Evolutionary conservation across 1,140 invertebrate species (phyloP), one percentile per base, ranked within the genome.

Genomic region (Holotrichia oblita): DNA sequence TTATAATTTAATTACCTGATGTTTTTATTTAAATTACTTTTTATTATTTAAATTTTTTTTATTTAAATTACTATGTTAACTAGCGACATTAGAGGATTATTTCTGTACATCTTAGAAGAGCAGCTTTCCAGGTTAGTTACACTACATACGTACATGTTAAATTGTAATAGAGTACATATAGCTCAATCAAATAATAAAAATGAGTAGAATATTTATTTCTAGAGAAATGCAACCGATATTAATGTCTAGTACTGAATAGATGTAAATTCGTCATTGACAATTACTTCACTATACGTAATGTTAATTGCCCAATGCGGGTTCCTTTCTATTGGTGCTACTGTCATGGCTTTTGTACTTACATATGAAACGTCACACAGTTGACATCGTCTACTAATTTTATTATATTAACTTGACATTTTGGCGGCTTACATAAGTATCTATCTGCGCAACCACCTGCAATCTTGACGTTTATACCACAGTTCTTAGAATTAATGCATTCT

Each of bases 231-330:
- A 40, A 40, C n/a, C 24, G 22, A 40, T 10, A 6, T 40, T 27
- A 40, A 14, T 72, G 22, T 22, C 34, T 72, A 72, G 34, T 27
- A 72, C 8, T 72, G 64, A 22, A 22, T 27, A 22, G 12, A 72
- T 72, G 2, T 72, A 72, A 3, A 27, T 27, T 72, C 14, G 1
- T 72, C 8, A 27, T 27, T 27, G 34, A 72, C 44, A 6, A 55
- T 55, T 55, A 55, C 48, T 55, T 55, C 17, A n/a, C n/a, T 55
- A 55, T 55, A 55, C n/a, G n/a, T n/a, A 55, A 55, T 7, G 12
- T 55, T 17, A n/a, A 55, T 55, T n/a, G n/a, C n/a, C 48, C 14
- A 55, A 55, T 55, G 48, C 48, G 48, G 48, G 48, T 55, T 55
- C 48, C n/a, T 55, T 55, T 14, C 14, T 55, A 55, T 6, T 7